These are phyloP conservation scores for Girardinus metallicus DNA, from an alignment of 2,797 vertebrate genomes.

Conservation along the genomic window DNA sequence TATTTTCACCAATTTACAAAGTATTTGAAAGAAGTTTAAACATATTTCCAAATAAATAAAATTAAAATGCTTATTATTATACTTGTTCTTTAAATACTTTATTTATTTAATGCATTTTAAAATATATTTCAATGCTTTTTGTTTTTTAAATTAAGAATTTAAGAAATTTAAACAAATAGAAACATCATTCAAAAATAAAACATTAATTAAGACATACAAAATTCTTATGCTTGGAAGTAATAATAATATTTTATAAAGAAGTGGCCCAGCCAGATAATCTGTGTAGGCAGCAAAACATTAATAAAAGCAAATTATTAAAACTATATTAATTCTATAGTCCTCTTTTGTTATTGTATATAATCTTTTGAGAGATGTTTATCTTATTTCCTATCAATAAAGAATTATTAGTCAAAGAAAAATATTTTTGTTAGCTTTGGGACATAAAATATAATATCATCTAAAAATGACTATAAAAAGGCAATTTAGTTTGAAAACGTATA, in stretches of 20 bases:
- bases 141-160: background rate
- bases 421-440: background rate
- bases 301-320: background rate
- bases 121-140: background rate
- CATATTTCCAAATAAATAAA: background rate
- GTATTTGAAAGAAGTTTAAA: background rate
- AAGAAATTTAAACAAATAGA: background rate
- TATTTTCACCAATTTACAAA: background rate
- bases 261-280: background rate
- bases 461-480: background rate
- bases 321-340: background rate
- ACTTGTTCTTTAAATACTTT: background rate
- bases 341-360: background rate
- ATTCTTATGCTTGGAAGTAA: background rate
- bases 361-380: background rate
- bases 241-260: background rate
- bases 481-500: background rate
- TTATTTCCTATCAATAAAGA: background rate
- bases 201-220: background rate
- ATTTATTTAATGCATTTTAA: background rate
- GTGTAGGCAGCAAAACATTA: background rate
- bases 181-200: background rate
- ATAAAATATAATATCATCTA: background rate
- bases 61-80: background rate
- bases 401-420: background rate